phyloP scores from a whole-genome alignment of 2,113 vertebrate genomes.

The Anolis carolinensis region DNA sequence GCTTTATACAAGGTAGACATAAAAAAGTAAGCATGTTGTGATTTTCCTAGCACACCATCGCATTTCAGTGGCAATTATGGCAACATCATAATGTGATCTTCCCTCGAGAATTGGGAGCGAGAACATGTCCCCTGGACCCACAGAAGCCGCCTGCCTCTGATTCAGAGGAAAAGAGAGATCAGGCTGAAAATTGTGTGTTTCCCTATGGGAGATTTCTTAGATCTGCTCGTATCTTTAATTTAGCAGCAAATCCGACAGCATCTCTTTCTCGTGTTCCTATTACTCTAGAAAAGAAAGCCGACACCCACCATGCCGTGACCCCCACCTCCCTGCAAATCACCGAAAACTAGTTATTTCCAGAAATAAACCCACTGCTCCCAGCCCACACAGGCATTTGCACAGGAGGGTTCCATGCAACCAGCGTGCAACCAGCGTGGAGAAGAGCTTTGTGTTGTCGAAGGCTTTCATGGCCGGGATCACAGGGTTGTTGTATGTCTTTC shows the following conservation, averaged over 20 bases:
- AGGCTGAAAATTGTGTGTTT: neutral
- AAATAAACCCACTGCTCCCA: neutral
- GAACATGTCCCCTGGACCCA: no score
- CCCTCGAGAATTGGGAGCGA: no score
- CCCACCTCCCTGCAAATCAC: constrained; percentile 55
- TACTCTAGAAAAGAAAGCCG: constrained; percentile 22
- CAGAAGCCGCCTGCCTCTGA: no score
- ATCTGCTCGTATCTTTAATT: neutral
- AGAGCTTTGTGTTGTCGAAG: no score
- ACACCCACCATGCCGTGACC: constrained; percentile 40
- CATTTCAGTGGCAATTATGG: no score
- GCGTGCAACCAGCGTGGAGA: no score
- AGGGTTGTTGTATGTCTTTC: no score
- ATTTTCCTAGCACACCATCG: no score
- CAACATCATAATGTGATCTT: no score
- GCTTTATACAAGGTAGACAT: no score
- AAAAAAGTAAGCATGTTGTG: no score
- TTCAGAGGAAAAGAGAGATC: neutral
- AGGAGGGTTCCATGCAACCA: constrained; percentile 27
- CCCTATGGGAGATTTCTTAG: neutral
- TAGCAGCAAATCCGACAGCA: neutral
- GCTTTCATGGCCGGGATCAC: no score
- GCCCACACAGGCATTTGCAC: neutral
- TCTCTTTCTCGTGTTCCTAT: constrained; percentile 47
- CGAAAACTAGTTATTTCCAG: constrained; percentile 25